A percentile compares a stretch with the other conserved stretches of the same genome.
Evolutionary conservation across 2,888 invertebrate species (phyloP).

Genomic region (Tachina grossa): DNA sequence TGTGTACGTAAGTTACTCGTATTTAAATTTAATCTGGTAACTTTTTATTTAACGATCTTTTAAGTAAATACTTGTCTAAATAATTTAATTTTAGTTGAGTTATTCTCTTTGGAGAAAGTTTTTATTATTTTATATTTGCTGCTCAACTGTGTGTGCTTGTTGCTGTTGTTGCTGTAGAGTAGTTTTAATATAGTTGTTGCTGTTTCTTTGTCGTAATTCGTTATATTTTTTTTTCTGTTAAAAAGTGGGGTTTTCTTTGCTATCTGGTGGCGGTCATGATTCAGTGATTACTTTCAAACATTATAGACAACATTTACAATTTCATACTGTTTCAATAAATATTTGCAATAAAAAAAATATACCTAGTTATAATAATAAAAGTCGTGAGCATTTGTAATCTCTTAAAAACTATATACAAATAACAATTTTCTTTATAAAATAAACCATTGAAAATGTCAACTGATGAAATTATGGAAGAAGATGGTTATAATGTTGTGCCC

Average conservation of each 20-base stretch:
- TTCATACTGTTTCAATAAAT: constrained; percentile 12
- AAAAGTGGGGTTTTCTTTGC: constrained; percentile 61
- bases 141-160: constrained; percentile 21
- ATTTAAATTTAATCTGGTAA: constrained; percentile 20
- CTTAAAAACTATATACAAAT: too few relatives aligned
- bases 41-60: constrained; percentile 28
- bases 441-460: constrained; percentile 51
- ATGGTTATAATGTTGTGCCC: constrained; percentile 67
- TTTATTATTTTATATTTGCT: constrained; percentile 34
- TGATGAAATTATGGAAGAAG: constrained; percentile 63
- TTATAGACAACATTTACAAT: constrained; percentile 53
- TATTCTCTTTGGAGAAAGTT: constrained; percentile 67
- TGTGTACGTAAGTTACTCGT: background rate
- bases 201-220: constrained; percentile 17
- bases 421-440: constrained; percentile 1
- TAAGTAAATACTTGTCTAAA: constrained; percentile 57
- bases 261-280: constrained; percentile 65
- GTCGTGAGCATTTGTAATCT: too few relatives aligned
- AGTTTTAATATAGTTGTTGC: constrained; percentile 8
- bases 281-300: constrained; percentile 69
- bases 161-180: constrained; percentile 30
- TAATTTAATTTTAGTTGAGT: constrained; percentile 22
- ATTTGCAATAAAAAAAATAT: constrained; percentile 26
- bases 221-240: constrained; percentile 45
- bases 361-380: background rate